Conservation (phyloP, 92 coral and sea anemone genomes). For the Hydrozoanthus gracilis region DNA sequence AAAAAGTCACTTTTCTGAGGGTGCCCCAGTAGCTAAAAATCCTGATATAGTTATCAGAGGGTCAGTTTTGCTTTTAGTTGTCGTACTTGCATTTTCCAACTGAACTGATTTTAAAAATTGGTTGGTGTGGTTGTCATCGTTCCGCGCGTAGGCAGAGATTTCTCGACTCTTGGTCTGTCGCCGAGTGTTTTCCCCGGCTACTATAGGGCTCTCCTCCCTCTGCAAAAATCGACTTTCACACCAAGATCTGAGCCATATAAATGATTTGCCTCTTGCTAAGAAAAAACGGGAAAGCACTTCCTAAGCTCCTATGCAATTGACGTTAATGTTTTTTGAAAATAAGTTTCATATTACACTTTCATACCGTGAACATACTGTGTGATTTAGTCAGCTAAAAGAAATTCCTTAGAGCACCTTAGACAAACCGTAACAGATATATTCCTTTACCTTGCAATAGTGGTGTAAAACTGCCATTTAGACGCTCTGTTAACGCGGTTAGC, state of each 20-base stretch:
- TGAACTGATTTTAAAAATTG: slow-evolving; percentile 1
- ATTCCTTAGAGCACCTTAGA: slow-evolving; percentile 5
- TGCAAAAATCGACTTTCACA: neutral
- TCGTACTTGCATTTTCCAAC: slow-evolving; percentile 14
- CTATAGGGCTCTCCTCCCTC: neutral
- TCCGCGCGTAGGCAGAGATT: slow-evolving; percentile 13
- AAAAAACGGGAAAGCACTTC: slow-evolving; percentile 8
- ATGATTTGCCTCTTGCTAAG: neutral
- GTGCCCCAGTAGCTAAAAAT: slow-evolving; percentile 16
- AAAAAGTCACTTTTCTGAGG: neutral
- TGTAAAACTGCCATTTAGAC: slow-evolving; percentile 32
- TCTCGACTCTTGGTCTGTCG: neutral
- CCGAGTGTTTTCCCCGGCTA: neutral
- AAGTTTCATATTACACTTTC: neutral
- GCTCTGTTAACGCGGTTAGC: slow-evolving; percentile 20
- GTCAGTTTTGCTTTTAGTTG: slow-evolving; percentile 17
- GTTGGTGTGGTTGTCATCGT: slow-evolving; percentile 13
- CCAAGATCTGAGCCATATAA: slow-evolving; percentile 3
- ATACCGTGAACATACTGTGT: slow-evolving; percentile 20
- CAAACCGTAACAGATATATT: neutral
- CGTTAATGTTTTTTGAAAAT: neutral
- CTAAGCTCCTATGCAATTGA: slow-evolving; percentile 15
- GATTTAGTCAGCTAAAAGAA: neutral
- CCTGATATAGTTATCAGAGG: slow-evolving; percentile 5
- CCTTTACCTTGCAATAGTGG: slow-evolving; percentile 10